Evolutionary conservation across 2,113 vertebrate species (phyloP).

Genomic region (Solea solea): DNA sequence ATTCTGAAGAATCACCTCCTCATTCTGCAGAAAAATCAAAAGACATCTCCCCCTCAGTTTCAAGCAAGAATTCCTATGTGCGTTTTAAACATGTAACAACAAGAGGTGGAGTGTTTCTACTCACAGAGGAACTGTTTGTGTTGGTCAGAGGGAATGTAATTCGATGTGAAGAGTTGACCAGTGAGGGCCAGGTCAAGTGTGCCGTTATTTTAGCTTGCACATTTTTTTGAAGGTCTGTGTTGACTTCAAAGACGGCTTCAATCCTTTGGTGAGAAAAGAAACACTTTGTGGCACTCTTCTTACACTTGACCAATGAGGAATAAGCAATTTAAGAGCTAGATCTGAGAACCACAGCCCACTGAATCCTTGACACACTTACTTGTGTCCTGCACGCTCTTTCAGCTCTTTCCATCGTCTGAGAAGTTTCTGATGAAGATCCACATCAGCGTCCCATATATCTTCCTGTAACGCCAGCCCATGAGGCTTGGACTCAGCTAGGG

Average conservation of each 20-base stretch:
- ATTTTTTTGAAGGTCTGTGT: conserved; percentile 96
- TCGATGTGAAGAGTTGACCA: conserved; percentile 86
- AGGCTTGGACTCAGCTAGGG: conserved; percentile 86
- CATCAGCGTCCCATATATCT: conserved; percentile 92
- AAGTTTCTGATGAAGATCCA: conserved; percentile 91
- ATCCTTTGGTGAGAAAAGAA: conserved; percentile 73
- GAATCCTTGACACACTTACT: conserved; percentile 72
- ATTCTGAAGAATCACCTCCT: conserved; percentile 93
- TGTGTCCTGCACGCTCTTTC: conserved; percentile 85
- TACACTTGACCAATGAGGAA: not conserved
- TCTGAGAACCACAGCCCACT: not conserved
- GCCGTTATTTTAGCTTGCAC: conserved; percentile 89
- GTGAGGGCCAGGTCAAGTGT: conserved; percentile 91
- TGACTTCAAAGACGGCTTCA: conserved; percentile 92
- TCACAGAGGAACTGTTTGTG: conserved; percentile 95
- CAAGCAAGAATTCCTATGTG: not conserved
- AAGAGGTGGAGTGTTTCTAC: conserved; percentile 66
- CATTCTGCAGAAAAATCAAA: conserved; percentile 81
- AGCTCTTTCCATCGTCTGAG: conserved; percentile 90
- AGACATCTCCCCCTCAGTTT: too few species aligned
- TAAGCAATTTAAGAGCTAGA: not conserved
- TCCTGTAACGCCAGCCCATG: conserved; percentile 90
- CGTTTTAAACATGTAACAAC: not conserved
- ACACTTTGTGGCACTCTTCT: conserved; percentile 8
- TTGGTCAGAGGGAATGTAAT: conserved; percentile 94